Percentiles rank a stretch among this genome's conserved stretches.
Conservation (phyloP, 2,888 invertebrate genomes). For the Gasteruption jaculator region DNA sequence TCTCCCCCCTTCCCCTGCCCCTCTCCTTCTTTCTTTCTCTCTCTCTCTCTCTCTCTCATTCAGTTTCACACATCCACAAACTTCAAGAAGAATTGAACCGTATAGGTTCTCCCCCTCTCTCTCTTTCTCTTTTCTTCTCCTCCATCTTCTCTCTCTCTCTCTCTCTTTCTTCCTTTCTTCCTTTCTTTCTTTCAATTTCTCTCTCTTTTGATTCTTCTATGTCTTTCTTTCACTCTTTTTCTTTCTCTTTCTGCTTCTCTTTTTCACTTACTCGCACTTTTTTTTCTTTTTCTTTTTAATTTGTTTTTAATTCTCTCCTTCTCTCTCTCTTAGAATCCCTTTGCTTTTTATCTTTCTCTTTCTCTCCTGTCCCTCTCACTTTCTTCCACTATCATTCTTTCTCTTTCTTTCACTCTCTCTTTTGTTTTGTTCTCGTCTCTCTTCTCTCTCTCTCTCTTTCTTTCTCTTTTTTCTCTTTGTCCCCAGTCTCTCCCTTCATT, state of each 20-base stretch:
- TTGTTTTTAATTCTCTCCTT: no score
- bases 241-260: neutral
- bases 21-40: conserved; percentile 9
- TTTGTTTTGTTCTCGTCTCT: neutral
- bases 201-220: neutral
- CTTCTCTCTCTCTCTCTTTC: conserved; percentile 1
- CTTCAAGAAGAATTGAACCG: no score
- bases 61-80: no score
- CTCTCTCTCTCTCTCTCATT: conserved; percentile 14
- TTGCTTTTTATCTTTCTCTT: neutral
- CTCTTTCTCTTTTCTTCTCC: conserved; percentile 4
- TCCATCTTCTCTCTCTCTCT: conserved; percentile 5
- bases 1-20: conserved; percentile 13
- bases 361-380: neutral
- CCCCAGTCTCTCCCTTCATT: neutral
- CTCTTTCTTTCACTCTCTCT: neutral
- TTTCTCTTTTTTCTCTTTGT: neutral
- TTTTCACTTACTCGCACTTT: neutral
- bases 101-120: conserved; percentile 17
- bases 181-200: neutral
- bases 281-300: neutral
- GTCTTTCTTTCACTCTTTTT: no score
- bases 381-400: neutral
- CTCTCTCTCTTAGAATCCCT: no score
- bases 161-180: neutral